These are phyloP conservation scores for Chrysemys picta DNA, from an alignment of 2,113 vertebrate genomes.

Conservation along the genomic window DNA sequence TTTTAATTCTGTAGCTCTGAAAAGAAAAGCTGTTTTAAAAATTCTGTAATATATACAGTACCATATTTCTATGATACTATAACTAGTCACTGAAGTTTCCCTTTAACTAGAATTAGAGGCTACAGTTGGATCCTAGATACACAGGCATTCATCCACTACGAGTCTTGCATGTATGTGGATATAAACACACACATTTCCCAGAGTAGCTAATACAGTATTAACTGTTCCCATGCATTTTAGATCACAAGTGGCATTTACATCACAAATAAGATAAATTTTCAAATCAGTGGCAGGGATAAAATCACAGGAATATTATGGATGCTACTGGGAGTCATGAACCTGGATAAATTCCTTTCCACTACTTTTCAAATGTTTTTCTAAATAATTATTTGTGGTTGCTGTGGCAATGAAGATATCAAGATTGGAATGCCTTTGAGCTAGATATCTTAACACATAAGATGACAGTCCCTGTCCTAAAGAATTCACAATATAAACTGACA, in stretches of 20 bases:
- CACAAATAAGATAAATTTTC: neutral
- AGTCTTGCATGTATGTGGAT: neutral
- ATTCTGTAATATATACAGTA: neutral
- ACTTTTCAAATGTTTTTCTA: neutral
- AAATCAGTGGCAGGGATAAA: neutral
- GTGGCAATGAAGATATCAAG: neutral
- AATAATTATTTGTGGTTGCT: neutral
- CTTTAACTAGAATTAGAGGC: neutral
- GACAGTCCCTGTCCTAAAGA: neutral
- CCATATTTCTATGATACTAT: too few species aligned
- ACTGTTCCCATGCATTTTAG: neutral
- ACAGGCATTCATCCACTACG: fast-evolving
- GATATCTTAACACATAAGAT: neutral
- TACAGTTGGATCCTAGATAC: neutral
- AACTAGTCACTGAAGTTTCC: too few species aligned
- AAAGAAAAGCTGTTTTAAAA: neutral
- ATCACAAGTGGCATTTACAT: neutral
- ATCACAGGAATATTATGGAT: neutral
- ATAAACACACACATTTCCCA: neutral
- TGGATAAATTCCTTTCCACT: neutral
- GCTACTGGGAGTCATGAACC: neutral
- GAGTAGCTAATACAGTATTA: fast-evolving
- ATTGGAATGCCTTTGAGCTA: neutral
- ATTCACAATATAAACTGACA: neutral
- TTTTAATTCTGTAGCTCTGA: neutral